Base-by-base conservation (phyloP, 2,113 vertebrate species). In the Poicephalus meyeri region DNA sequence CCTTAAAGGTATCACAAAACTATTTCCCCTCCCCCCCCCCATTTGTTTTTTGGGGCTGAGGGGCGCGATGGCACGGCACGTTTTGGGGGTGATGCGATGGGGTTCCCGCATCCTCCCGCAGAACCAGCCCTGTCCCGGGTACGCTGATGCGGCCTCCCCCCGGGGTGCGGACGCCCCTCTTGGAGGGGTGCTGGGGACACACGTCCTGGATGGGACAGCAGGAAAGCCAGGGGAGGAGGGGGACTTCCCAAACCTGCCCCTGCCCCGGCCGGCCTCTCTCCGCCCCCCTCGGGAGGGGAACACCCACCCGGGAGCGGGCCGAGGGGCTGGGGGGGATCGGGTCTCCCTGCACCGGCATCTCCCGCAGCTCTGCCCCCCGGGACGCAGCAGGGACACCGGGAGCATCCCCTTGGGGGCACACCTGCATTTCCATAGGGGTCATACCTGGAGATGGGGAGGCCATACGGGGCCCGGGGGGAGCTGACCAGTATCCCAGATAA, bases 271-370 rank as follows among this genome's bases (percentile, higher is more conserved):
- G 37, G 90, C 83, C 52, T 86, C 86, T 92, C 87, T 76, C 93
- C 89, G 89, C 89, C 83, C 89, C 73, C 56, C 89, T 78, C 61
- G 47, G 39, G 41, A 87, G 60, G 91, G 95, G 89, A 96, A 89
- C 87, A 92, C 92, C 91, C 82, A 85, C 93, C 80, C 28, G 21
- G 49, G 39, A 73, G 49, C 60, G 9, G n/a, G 47, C 31, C 23
- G 33, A 28, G 26, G 60, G 60, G 6, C 16, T n/a, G 60, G 69
- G 76, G 85, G 66, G 77, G 18, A 42, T 61, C 44, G 8, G 52
- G 31, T 26, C 49, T 72, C 64, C 88, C 31, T 18, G 64, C 49
- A 77, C 86, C 55, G 53, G 46, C 76, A 65, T 7, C 20, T 4
- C 11, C 56, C 6, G 25, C 23, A 16, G 61, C 35, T 26, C 82